A percentile compares a stretch with the other conserved stretches of the same genome.
Evolutionary conservation across 2,888 invertebrate genomes (phyloP).

Genomic region (Eupelmus urozonus): DNA sequence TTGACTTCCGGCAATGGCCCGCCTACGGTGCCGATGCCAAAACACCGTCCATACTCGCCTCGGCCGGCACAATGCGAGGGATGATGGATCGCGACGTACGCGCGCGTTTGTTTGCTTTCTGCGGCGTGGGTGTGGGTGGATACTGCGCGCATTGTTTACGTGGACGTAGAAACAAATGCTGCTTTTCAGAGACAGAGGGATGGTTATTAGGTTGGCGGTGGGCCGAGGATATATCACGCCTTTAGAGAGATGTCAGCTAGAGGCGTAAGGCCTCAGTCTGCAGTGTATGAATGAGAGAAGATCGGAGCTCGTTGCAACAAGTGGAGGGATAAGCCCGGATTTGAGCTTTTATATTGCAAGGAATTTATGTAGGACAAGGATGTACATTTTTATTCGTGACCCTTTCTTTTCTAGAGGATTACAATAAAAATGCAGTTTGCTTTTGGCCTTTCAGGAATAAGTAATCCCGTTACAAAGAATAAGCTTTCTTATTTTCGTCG

Average conservation of each 20-base stretch:
- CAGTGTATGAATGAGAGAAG: neutral
- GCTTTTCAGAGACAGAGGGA: neutral
- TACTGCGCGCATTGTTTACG: neutral
- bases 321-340: constrained; percentile 23
- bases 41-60: constrained; percentile 68
- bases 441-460: constrained; percentile 6
- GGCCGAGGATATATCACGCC: constrained; percentile 12
- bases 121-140: neutral
- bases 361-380: constrained; percentile 8
- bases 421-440: constrained; percentile 27
- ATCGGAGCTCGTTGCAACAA: neutral
- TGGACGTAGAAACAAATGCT: neutral
- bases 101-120: neutral
- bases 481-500: no score
- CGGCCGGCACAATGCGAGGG: constrained; percentile 41
- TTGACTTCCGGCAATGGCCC: constrained; percentile 55
- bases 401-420: neutral
- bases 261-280: neutral
- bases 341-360: neutral
- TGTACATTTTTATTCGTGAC: neutral
- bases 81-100: constrained; percentile 33
- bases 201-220: constrained; percentile 1
- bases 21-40: constrained; percentile 72
- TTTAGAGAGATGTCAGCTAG: neutral
- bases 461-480: no score